Evolutionary conservation across 2,797 vertebrate genomes (phyloP).

Genomic region (Champsocephalus esox): DNA sequence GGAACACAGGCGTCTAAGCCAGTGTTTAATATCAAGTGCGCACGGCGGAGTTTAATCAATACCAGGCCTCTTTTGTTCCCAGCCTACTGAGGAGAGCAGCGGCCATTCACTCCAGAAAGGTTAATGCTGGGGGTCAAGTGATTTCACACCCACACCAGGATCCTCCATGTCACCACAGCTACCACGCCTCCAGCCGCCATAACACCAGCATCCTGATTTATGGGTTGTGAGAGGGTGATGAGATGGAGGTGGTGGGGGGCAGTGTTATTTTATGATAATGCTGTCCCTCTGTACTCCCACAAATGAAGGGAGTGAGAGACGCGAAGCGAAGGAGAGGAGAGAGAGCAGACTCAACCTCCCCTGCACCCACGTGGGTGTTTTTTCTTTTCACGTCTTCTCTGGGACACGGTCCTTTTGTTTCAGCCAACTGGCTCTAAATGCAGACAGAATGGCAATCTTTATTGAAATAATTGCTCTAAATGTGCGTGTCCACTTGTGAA

Average conservation of each 20-base stretch:
- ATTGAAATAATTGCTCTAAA: conserved; percentile 64
- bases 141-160: conserved; percentile 97
- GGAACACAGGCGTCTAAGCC: conserved; percentile 83
- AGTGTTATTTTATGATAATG: conserved; percentile 95
- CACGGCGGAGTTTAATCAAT: conserved; percentile 96
- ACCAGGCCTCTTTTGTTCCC: conserved; percentile 93
- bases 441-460: conserved; percentile 60
- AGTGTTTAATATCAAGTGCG: conserved; percentile 97
- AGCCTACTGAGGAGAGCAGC: conserved; percentile 90
- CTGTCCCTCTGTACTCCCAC: conserved; percentile 80
- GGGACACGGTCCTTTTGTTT: conserved; percentile 68
- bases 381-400: conserved; percentile 33
- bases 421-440: conserved; percentile 55
- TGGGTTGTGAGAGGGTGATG: conserved; percentile 87
- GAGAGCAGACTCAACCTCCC: conserved; percentile 50
- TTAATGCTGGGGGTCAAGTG: conserved; percentile 99
- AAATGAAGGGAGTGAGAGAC: conserved; percentile 67
- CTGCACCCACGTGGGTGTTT: conserved; percentile 54
- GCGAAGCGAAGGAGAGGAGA: conserved; percentile 52
- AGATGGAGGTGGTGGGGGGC: conserved; percentile 68
- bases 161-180: conserved; percentile 91
- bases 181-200: conserved; percentile 94
- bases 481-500: conserved; percentile 61
- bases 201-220: conserved; percentile 98
- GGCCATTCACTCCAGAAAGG: conserved; percentile 96